Conservation (phyloP, 2,113 vertebrate species). For the Mystacornis crossleyi region DNA sequence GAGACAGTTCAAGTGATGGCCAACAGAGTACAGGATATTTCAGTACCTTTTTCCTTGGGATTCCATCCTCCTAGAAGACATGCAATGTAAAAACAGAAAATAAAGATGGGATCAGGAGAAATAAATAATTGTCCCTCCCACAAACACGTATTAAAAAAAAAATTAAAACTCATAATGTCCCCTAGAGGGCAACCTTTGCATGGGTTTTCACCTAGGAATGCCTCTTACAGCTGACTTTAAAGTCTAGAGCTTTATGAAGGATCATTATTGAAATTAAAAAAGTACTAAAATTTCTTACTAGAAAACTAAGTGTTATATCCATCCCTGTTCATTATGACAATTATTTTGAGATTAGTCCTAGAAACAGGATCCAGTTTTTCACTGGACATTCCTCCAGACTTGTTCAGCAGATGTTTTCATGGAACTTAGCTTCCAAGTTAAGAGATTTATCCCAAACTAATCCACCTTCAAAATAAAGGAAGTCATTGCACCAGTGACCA, state of each 20-base stretch:
- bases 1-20: not conserved
- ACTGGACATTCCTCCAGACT: not conserved
- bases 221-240: not conserved
- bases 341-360: not conserved
- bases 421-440: not conserved
- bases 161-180: not conserved
- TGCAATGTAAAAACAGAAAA: not conserved
- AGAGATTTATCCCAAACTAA: not conserved
- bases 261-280: not conserved
- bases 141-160: not conserved
- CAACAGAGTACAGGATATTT: not conserved
- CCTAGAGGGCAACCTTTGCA: conserved; percentile 31
- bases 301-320: not conserved
- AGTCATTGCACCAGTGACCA: not conserved
- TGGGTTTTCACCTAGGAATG: not conserved
- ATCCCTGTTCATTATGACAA: not conserved
- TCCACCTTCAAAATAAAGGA: not conserved
- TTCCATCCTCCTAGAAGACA: not conserved
- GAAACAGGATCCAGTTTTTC: not conserved
- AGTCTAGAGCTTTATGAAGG: not conserved
- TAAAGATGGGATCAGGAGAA: not conserved
- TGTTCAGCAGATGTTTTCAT: not conserved
- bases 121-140: not conserved
- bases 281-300: not conserved
- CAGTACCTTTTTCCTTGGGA: not conserved